phyloP scores from a whole-genome alignment of 1,140 invertebrate genomes.

The Drosophila orosa region DNA sequence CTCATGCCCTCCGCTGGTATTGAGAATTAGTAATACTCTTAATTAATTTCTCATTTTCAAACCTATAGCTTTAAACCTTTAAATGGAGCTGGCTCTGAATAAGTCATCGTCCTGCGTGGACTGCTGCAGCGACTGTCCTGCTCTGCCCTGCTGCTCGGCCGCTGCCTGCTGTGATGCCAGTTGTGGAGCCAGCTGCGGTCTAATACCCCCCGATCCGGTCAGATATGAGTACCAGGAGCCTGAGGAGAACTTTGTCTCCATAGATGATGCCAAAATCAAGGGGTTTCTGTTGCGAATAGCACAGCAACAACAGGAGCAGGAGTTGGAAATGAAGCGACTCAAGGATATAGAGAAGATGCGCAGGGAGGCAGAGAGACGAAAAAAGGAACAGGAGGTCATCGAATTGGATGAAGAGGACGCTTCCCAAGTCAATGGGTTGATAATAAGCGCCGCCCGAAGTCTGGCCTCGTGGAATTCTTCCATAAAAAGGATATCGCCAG shows the following conservation, averaged over 20 bases:
- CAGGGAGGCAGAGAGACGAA: conserved; percentile 20
- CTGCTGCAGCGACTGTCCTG: conserved; percentile 60
- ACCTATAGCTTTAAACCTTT: neutral
- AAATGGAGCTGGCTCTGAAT: conserved; percentile 56
- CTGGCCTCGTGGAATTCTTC: conserved; percentile 32
- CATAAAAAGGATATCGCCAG: conserved; percentile 41
- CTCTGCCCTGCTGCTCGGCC: conserved; percentile 44
- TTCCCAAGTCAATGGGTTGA: conserved; percentile 20
- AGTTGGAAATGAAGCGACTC: conserved; percentile 24
- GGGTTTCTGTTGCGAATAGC: conserved; percentile 65
- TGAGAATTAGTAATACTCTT: no score
- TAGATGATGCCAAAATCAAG: conserved; percentile 79
- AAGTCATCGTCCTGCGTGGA: conserved; percentile 53
- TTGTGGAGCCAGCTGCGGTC: conserved; percentile 44
- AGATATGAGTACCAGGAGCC: conserved; percentile 77
- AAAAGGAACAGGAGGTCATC: conserved; percentile 52
- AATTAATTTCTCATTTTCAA: neutral
- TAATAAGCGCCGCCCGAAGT: conserved; percentile 58
- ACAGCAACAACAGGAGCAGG: conserved; percentile 60
- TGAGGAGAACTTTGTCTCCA: conserved; percentile 80
- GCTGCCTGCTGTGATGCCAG: conserved; percentile 54
- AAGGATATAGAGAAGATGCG: conserved; percentile 8
- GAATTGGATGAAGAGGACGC: conserved; percentile 70
- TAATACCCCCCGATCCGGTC: conserved; percentile 33
- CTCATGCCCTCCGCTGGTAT: no score